A percentile compares a stretch with the other conserved stretches of the same genome.
phyloP scores from a whole-genome alignment of 2,888 invertebrate genomes.

The Endotricha flammealis region DNA sequence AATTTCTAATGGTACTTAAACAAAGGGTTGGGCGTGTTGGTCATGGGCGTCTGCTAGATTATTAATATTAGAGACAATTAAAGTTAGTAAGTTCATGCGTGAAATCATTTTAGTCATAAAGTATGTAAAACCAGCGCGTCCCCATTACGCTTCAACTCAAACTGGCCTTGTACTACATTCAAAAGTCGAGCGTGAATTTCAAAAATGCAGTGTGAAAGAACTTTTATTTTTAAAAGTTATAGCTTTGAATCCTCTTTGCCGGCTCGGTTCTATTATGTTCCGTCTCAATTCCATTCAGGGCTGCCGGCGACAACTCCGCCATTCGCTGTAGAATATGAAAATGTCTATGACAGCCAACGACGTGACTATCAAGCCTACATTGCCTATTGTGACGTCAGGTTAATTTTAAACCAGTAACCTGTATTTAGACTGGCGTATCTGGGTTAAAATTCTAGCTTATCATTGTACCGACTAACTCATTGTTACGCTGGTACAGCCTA shows the following conservation, averaged over 20 bases:
- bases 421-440: slow-evolving; percentile 2
- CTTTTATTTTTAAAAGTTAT: slow-evolving; percentile 3
- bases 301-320: slow-evolving; percentile 36
- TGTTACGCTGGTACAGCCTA: neutral
- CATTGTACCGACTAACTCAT: neutral
- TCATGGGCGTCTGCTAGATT: too few species aligned
- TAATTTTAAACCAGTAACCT: slow-evolving; percentile 9
- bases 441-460: neutral
- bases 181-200: neutral
- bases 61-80: too few species aligned
- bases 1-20: too few species aligned
- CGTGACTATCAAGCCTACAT: slow-evolving; percentile 11
- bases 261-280: slow-evolving; percentile 19
- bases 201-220: slow-evolving; percentile 1
- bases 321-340: slow-evolving; percentile 22
- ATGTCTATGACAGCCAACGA: slow-evolving; percentile 18
- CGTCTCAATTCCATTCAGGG: slow-evolving; percentile 26
- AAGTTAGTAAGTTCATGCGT: too few species aligned
- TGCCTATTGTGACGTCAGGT: slow-evolving; percentile 12
- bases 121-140: too few species aligned
- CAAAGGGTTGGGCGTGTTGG: too few species aligned
- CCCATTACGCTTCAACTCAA: neutral
- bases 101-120: too few species aligned
- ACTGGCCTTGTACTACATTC: neutral
- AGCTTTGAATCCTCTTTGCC: slow-evolving; percentile 2